Conservation (phyloP, 2,797 vertebrate species). For the Trachops cirrhosus region DNA sequence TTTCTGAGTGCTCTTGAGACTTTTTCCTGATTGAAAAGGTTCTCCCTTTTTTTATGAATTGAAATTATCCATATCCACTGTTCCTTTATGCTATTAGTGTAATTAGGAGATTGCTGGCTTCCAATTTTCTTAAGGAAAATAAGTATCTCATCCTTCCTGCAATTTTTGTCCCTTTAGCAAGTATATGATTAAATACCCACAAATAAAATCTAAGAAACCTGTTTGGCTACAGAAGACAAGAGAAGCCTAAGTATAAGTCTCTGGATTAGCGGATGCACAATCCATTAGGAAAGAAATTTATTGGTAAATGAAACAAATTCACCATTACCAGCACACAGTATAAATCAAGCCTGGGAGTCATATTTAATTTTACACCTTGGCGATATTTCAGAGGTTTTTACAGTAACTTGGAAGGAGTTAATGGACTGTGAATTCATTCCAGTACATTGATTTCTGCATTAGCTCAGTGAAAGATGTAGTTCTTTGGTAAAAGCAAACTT, state of each 20-base stretch:
- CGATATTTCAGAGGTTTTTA: slow-evolving; percentile 61
- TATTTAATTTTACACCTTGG: slow-evolving; percentile 66
- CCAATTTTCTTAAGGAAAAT: slow-evolving; percentile 2
- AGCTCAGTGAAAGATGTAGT: slow-evolving; percentile 52
- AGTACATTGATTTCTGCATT: slow-evolving; percentile 71
- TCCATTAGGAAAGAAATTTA: slow-evolving; percentile 62
- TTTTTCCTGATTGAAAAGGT: not conserved
- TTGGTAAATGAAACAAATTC: slow-evolving; percentile 69
- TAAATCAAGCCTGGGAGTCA: slow-evolving; percentile 54
- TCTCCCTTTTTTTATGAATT: not conserved
- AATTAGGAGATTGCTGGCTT: not conserved
- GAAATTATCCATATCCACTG: not conserved
- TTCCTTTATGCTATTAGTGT: not conserved
- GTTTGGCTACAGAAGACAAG: not conserved
- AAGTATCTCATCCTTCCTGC: not conserved
- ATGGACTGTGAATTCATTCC: slow-evolving; percentile 69
- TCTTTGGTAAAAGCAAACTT: slow-evolving; percentile 60
- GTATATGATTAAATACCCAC: slow-evolving; percentile 17
- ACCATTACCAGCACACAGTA: not conserved
- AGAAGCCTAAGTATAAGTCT: slow-evolving; percentile 45
- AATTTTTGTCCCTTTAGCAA: not conserved
- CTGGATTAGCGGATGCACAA: slow-evolving; percentile 34
- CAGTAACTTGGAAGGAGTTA: slow-evolving; percentile 72
- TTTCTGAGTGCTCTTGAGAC: not conserved
- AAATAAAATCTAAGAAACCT: not conserved